Percentiles rank a stretch among this genome's conserved stretches.
phyloP scores from a whole-genome alignment of 2,797 vertebrate species.

The Megalops cyprinoides region DNA sequence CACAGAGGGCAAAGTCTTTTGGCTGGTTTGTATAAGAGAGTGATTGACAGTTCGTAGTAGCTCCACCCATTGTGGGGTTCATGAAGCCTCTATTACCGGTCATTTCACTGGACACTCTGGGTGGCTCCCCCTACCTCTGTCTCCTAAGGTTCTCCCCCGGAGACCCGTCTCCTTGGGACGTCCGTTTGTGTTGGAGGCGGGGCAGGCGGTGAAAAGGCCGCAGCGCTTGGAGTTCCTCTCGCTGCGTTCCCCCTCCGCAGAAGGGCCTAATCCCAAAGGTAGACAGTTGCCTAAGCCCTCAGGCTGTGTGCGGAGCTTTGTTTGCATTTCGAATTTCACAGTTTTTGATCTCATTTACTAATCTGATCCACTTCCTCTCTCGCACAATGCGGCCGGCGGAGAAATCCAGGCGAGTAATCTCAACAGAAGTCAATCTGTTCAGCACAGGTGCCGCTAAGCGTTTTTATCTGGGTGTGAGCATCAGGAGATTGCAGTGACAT shows the following conservation, averaged over 20 bases:
- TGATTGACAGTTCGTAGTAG: no score
- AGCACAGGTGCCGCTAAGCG: background rate
- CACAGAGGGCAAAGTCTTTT: no score
- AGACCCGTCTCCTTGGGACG: no score
- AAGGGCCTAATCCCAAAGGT: background rate
- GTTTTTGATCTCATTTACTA: conserved; percentile 3
- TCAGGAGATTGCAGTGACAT: background rate
- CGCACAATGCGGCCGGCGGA: background rate
- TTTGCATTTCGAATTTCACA: background rate
- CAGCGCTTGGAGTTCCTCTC: conserved; percentile 3
- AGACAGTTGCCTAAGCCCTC: background rate
- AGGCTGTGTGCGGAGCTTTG: background rate
- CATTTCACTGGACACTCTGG: no score
- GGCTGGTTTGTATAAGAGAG: no score
- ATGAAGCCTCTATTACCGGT: no score
- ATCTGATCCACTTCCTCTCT: background rate
- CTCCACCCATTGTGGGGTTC: no score
- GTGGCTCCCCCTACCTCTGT: no score
- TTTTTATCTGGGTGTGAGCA: background rate
- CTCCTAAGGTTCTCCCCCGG: no score
- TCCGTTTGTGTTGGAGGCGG: no score
- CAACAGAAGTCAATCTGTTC: background rate
- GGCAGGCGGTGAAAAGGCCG: background rate
- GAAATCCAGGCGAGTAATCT: background rate
- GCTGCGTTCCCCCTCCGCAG: background rate